phyloP scores from a whole-genome alignment of 2,888 invertebrate genomes.

The Drosophila setosimentum region DNA sequence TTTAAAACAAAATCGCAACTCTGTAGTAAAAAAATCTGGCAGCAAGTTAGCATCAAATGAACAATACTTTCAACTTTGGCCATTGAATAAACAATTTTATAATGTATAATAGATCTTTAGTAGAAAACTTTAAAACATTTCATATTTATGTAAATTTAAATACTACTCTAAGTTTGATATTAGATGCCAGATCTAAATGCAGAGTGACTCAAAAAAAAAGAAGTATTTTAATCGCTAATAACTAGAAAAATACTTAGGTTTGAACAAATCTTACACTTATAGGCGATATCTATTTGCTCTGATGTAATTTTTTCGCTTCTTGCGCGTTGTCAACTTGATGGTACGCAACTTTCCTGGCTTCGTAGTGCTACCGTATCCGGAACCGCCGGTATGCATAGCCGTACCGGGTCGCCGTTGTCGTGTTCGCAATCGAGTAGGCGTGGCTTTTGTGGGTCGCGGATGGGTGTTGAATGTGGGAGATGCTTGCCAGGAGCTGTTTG shows the following conservation, averaged over 20 bases:
- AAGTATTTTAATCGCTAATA: neutral
- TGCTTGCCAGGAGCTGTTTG: constrained; percentile 28
- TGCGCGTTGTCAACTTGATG: constrained; percentile 60
- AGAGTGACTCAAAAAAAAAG: constrained; percentile 11
- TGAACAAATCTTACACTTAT: constrained; percentile 7
- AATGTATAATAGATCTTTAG: neutral
- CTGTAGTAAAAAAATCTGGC: neutral
- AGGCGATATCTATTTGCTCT: constrained; percentile 76
- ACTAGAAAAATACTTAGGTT: constrained; percentile 10
- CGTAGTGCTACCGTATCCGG: constrained; percentile 1
- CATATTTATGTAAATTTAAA: neutral
- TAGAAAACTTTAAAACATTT: neutral
- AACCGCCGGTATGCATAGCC: neutral
- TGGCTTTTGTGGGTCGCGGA: constrained; percentile 30
- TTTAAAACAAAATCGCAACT: neutral
- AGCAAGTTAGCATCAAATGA: neutral
- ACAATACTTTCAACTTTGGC: neutral
- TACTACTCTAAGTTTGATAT: constrained; percentile 11
- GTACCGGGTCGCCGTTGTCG: constrained; percentile 27
- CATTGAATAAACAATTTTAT: neutral
- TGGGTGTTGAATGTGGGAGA: constrained; percentile 5
- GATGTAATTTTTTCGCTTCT: constrained; percentile 80
- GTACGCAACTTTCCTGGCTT: constrained; percentile 53
- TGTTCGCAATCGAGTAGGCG: constrained; percentile 28
- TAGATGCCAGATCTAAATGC: constrained; percentile 11